Percentiles rank a stretch among this genome's conserved stretches.
phyloP scores from a whole-genome alignment of 2,888 invertebrate species.

The Ferdinandea cuprea region DNA sequence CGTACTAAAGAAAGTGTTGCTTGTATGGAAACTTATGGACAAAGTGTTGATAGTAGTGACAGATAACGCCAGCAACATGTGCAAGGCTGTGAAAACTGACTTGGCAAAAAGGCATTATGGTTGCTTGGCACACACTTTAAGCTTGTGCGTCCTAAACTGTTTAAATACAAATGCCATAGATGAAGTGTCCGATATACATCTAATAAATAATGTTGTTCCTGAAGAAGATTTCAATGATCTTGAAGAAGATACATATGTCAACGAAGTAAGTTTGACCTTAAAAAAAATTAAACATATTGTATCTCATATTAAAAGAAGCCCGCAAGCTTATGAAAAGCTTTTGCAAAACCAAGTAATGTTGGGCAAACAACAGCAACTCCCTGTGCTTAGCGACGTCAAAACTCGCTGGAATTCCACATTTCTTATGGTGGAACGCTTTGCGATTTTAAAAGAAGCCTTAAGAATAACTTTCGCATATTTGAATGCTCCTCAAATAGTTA shows the following conservation, averaged over 20 bases:
- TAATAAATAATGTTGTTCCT: no score
- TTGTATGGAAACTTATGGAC: no score
- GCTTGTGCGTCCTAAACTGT: no score
- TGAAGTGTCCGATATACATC: no score
- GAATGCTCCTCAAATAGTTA: slow-evolving; percentile 2
- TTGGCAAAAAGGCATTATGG: no score
- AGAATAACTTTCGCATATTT: slow-evolving; percentile 27
- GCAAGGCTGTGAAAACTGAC: no score
- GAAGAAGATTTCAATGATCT: background rate
- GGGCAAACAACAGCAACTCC: slow-evolving; percentile 14
- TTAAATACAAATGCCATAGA: no score
- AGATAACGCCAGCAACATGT: no score
- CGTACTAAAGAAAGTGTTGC: no score
- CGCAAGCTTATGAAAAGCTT: slow-evolving; percentile 15
- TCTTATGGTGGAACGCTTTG: slow-evolving; percentile 7
- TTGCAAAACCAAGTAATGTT: slow-evolving; percentile 26
- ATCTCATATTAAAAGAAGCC: slow-evolving; percentile 17
- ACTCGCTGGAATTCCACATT: slow-evolving; percentile 29
- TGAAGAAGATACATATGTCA: background rate
- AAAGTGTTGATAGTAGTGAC: no score
- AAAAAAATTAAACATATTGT: slow-evolving; percentile 12
- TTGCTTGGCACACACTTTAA: no score
- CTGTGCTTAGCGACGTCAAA: slow-evolving; percentile 10
- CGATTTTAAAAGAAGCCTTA: slow-evolving; percentile 9
- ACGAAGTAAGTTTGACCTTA: background rate